Base-by-base conservation (phyloP, 2,797 vertebrate species). In the Enteromius radiatus region DNA sequence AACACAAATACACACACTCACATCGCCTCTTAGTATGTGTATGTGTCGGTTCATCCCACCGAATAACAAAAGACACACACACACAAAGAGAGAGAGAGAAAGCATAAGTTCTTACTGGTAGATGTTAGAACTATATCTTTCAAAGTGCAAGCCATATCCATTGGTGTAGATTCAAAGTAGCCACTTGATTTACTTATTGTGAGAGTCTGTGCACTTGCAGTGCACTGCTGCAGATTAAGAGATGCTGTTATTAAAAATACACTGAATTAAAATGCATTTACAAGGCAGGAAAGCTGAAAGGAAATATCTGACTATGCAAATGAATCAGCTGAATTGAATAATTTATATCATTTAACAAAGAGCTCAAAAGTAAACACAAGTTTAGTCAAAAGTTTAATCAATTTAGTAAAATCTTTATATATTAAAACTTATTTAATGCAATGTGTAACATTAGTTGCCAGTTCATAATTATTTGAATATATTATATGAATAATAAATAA, bases 1-100 rank as follows among this genome's bases (percentile, higher is more conserved):
- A 80, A 70, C 85, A 83, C 85, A 85, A 56, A 90, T 85, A 85
- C 90, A 91, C 86, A 88, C 88, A 81, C 78, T 65, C 69, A 76
- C 86, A 87, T 74, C 45, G 81, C 83, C 47, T 33, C 2, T 38
- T n/a, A n/a, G 52, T 33, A 26, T 43, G 28, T 52, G 43, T 75
- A 33, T 26, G 23, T 71, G 67, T 80, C 19, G 21, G 43, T 15
- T 71, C 5, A 10, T 17, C 19, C n/a, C 67, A 21, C 31, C 86
- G 65, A 70, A 71, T 83, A 49, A 33, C 28, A 8, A 31, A 19
- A 52, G 12, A 36, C 43, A 65, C 1, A n/a, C 9, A 36, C 43
- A 65, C 1, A n/a, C 9, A 21, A 0, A 52, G 0, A 49, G 5
- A 49, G 15, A 45, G 43, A 45, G 11, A 43, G 41, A 11, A 11